Evolutionary conservation across 2,113 vertebrate genomes (phyloP), one percentile per base, ranked within the genome.

Genomic region (Stomatorhinus ivindoensis): DNA sequence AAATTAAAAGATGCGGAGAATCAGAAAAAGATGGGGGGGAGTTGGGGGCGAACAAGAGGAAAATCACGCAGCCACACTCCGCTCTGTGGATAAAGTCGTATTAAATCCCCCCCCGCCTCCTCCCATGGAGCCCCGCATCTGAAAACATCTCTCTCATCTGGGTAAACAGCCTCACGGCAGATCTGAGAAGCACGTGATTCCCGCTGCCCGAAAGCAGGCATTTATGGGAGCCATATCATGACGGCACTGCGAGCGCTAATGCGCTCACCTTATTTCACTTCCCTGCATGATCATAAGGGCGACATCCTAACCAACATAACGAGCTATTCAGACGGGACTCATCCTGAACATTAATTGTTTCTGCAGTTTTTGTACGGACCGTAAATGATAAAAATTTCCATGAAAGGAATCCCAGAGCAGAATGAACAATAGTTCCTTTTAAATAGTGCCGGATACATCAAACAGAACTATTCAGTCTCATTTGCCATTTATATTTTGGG

Each of bases 111-210:
- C 35, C 11, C 8, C 3, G 11, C 21, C 83, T 51, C 83, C 65
- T 42, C 39, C 80, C 35, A 39, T 1, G n/a, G 3, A 35, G 27
- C 24, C 31, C 24, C 42, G 19, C 44, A n/a, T 21, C 76, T 53
- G 80, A 86, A 61, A 61, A 69, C 82, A 86, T 86, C 42, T 44
- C 51, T 27, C 82, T 61, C 51, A 89, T 35, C 82, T 89, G 42
- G 27, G 82, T 58, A 24, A 76, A 11, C 55, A 47, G 27, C 69
- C 31, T 82, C n/a, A 47, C n/a, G 2, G 47, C 48, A 88, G 82
- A 51, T 51, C 9, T 7, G 42, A 58, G 53, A 76, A 76, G 73
- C 35, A 11, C 50, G 17, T 17, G 50, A 51, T 86, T 46, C n/a
- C 86, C 19, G 44, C 50, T 24, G 89, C 89, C 46, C 47, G 15